Percentiles rank a stretch among this genome's conserved stretches.
phyloP scores from a whole-genome alignment of 2,113 vertebrate genomes.

The Apodemus speciosus region DNA sequence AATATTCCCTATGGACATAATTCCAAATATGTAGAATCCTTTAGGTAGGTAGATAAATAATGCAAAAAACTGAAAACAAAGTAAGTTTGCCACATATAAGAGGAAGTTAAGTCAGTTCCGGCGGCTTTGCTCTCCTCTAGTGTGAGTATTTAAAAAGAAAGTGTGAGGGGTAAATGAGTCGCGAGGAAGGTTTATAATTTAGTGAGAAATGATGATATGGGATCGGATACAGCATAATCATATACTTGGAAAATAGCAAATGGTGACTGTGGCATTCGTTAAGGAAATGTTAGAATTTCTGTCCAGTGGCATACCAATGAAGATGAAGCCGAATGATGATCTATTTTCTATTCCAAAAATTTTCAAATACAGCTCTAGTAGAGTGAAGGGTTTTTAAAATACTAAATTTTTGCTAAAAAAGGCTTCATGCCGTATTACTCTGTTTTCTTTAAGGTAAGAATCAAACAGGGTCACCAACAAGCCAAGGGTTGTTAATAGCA shows the following conservation, averaged over 20 bases:
- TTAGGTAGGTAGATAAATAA: conserved; percentile 42
- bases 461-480: not conserved
- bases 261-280: not conserved
- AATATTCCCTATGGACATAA: conserved; percentile 39
- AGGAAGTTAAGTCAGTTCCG: conserved; percentile 46
- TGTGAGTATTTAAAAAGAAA: conserved; percentile 29
- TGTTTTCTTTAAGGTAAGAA: not conserved
- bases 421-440: not conserved
- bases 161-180: conserved; percentile 25
- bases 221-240: conserved; percentile 39
- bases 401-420: not conserved
- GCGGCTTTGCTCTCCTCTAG: not conserved
- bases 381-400: not conserved
- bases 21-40: conserved; percentile 20
- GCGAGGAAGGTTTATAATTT: conserved; percentile 48
- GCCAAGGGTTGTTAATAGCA: not conserved
- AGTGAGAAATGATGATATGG: conserved; percentile 27
- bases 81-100: conserved; percentile 24
- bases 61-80: conserved; percentile 60
- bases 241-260: conserved; percentile 35
- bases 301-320: not conserved
- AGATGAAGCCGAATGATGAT: not conserved
- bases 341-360: not conserved
- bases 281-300: not conserved
- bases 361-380: not conserved